Evolutionary conservation across 2,888 invertebrate genomes (phyloP), one percentile per base, ranked within the genome.

Genomic region (Neuroscelio doddi): DNA sequence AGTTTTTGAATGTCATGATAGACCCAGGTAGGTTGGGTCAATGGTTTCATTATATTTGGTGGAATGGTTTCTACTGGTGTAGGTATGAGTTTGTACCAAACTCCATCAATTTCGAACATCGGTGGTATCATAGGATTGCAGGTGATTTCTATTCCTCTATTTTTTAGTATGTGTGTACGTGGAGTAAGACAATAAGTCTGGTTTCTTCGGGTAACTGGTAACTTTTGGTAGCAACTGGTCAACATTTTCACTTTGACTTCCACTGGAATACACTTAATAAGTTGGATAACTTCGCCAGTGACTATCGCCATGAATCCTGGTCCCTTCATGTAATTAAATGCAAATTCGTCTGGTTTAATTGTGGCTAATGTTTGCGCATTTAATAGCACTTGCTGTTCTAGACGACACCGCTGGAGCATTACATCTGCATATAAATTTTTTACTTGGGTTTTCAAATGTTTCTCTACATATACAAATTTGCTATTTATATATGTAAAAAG

Each of bases 261-360:
- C 3, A 70, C 62, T 1, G 75, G 68, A 0, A 70, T 53, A 29
- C 79, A 78, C 36, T 74, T 64, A 1, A 79, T 42, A 0, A 80
- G 62, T 29, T 77, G 74, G 0, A 76, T 50, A 0, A 71, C 76
- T 58, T 76, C 76, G n/a, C 77, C 80, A 12, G 56, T 55, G 0
- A 70, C 59, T 1, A 66, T 21, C 0, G 75, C 76, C 26, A 74
- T 69, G n/a, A n/a, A n/a, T n/a, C n/a, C n/a, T n/a, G n/a, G n/a
- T n/a, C n/a, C n/a, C n/a, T n/a, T n/a, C n/a, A n/a, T n/a, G n/a
- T n/a, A n/a, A n/a, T n/a, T n/a, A n/a, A n/a, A n/a, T n/a, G n/a
- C n/a, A n/a, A n/a, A 68, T 14, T 75, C 62, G 16, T 77, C 71
- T 1, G 75, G 78, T 3, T 62, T 39, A 3, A 71, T 17, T 1